These are phyloP conservation scores for Setipinna tenuifilis DNA, from an alignment of 2,797 vertebrate genomes.

Conservation along the genomic window DNA sequence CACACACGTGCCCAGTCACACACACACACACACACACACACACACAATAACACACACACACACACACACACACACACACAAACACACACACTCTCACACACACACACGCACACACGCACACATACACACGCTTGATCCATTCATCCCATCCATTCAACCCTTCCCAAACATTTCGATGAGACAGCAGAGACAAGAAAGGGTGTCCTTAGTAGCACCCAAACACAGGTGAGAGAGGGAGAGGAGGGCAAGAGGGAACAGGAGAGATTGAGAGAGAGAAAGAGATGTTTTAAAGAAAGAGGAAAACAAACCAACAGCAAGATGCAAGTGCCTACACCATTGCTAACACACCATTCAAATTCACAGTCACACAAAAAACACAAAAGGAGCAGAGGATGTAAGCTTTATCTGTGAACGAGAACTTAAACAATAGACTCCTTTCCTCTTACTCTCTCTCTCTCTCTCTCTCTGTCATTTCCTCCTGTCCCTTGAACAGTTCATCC, in stretches of 20 bases:
- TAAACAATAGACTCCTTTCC: neutral
- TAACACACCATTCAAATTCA: neutral
- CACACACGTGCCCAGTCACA: neutral
- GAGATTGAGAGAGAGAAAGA: neutral
- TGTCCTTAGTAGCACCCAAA: neutral
- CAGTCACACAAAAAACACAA: neutral
- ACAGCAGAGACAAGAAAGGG: neutral
- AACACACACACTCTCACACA: neutral
- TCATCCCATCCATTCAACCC: constrained; percentile 18
- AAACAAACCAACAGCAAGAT: neutral
- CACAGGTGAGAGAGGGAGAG: neutral
- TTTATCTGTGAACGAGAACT: constrained; percentile 3
- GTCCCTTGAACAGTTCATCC: constrained; percentile 47
- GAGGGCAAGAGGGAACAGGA: no score
- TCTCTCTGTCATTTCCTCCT: constrained; percentile 1
- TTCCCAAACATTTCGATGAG: neutral
- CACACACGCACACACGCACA: neutral
- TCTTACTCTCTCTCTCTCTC: constrained; percentile 27
- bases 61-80: constrained; percentile 5
- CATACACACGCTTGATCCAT: neutral
- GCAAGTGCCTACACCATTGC: neutral
- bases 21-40: neutral
- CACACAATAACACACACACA: neutral
- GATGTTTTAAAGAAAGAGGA: constrained; percentile 15
- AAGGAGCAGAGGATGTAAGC: neutral